Percentiles rank a stretch among this genome's conserved stretches.
These are phyloP conservation scores for Danionella cerebrum DNA, from an alignment of 2,113 vertebrate genomes.

Conservation along the genomic window DNA sequence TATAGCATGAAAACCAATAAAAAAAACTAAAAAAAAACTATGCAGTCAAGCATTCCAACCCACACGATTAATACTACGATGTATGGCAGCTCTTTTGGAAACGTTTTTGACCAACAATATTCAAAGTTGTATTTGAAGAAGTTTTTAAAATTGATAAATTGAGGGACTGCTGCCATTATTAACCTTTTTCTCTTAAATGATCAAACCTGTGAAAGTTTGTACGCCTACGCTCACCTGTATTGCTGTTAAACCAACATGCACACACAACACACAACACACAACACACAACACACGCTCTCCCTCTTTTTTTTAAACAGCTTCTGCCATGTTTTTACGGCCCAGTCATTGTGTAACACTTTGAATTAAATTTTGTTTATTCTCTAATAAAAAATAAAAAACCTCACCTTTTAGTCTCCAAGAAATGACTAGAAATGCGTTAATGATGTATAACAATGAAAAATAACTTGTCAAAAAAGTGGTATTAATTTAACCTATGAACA, in stretches of 20 bases:
- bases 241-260: neutral
- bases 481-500: no score
- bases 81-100: constrained; percentile 75
- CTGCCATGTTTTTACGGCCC: constrained; percentile 46
- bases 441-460: no score
- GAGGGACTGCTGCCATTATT: constrained; percentile 43
- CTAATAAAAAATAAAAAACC: no score
- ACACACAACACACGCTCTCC: no score
- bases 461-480: no score
- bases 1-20: no score
- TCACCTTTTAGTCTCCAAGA: no score
- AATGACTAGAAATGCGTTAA: no score
- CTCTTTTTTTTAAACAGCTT: constrained; percentile 74
- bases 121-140: constrained; percentile 59
- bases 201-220: neutral
- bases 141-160: constrained; percentile 50
- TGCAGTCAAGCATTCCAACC: constrained; percentile 69
- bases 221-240: neutral
- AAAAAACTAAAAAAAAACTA: no score
- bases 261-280: no score
- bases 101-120: constrained; percentile 56
- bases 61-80: constrained; percentile 19
- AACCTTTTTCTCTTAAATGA: constrained; percentile 39
- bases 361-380: constrained; percentile 97
- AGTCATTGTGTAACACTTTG: constrained; percentile 82